A percentile compares a stretch with the other conserved stretches of the same genome.
Evolutionary conservation across 2,888 invertebrate species (phyloP).

Genomic region (Meloe dianella): DNA sequence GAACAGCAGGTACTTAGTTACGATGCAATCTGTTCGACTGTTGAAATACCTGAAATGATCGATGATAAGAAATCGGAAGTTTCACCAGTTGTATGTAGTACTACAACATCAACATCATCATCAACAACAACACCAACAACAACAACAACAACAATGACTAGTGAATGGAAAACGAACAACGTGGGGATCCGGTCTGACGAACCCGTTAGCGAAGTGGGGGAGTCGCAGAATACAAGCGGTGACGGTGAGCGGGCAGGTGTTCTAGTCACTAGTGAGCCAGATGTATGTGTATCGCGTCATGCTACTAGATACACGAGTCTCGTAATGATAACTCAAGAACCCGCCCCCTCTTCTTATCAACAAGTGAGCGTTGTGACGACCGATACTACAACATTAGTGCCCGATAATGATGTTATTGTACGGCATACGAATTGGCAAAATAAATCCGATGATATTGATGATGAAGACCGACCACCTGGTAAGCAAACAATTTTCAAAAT

Average conservation of each 20-base stretch:
- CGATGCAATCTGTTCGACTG: constrained; percentile 12
- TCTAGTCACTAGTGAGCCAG: constrained; percentile 55
- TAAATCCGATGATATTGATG: constrained; percentile 34
- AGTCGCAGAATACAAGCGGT: constrained; percentile 45
- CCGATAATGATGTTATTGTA: constrained; percentile 66
- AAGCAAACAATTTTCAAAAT: constrained; percentile 14
- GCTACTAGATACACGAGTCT: constrained; percentile 82
- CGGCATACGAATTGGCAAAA: constrained; percentile 71
- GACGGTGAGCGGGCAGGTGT: constrained; percentile 60
- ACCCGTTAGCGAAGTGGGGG: constrained; percentile 51
- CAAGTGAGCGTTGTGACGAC: constrained; percentile 77
- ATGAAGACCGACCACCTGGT: constrained; percentile 30
- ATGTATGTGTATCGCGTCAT: constrained; percentile 46
- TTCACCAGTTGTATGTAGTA: constrained; percentile 12
- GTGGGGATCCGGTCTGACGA: constrained; percentile 53
- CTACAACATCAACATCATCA: not conserved
- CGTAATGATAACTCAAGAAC: constrained; percentile 87
- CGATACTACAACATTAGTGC: constrained; percentile 76
- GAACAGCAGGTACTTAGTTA: constrained; percentile 36
- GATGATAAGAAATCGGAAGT: constrained; percentile 26
- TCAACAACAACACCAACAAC: constrained; percentile 8
- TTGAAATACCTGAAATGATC: not conserved
- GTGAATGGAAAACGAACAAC: constrained; percentile 48
- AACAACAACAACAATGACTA: constrained; percentile 27
- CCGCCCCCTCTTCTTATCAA: constrained; percentile 57